Base-by-base conservation (phyloP, 1,140 invertebrate genomes). In the Drosophila leontia region DNA sequence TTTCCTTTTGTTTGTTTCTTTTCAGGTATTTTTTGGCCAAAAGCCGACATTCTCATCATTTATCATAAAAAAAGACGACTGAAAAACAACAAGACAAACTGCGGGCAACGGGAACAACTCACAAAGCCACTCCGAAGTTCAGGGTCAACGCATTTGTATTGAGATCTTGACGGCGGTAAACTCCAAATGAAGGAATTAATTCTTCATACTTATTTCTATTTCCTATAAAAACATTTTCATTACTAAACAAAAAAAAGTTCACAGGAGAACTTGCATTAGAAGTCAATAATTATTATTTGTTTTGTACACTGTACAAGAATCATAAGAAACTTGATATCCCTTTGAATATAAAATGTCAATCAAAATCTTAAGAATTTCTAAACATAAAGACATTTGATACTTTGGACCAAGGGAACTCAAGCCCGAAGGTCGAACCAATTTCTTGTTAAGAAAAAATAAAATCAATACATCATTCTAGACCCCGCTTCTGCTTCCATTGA, bases 21-120 rank as follows among this genome's bases (percentile, higher is more conserved):
- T 87, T 67, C 47, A 87, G 83, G 83, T 87, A 74, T 60, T 64
- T 48, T 29, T 64, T 41, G 42, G 13, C 23, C n/a, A 29, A 39
- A 72, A 61, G 7, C 15, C 29, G 7, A 48, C 45, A 48, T 72
- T 84, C 71, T 58, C 64, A 67, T 42, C 29, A 19, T 59, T 64
- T 63, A 65, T 45, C 44, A 80, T 41, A 39, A 42, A 26, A 55
- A 56, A 56, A 39, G 3, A 44, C 56, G 47, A 75, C 19, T 15
- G 32, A 57, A 29, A 60, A 23, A 57, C 17, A n/a, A 37, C 51
- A 42, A 47, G 15, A 39, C 55, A 56, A 13, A n/a, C 42, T 29
- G 13, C 48, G 19, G 57, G n/a, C 50, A 41, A 35, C 34, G 63
- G 64, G 64, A 48, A 39, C 32, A 45, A 42, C 44, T 19, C 35